phyloP scores from a whole-genome alignment of 1,140 invertebrate species.

The Chrysoperla carnea region DNA sequence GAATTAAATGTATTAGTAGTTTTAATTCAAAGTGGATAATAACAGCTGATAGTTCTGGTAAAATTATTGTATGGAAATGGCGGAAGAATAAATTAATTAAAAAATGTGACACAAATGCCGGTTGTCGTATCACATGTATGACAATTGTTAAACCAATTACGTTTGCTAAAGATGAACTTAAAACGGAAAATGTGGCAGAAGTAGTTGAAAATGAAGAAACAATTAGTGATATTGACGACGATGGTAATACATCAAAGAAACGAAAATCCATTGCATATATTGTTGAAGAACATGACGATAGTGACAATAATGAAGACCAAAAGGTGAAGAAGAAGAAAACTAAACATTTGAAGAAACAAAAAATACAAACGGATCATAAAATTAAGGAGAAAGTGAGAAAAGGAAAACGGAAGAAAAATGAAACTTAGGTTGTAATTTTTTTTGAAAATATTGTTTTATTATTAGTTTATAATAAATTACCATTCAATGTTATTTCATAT shows the following conservation, averaged over 20 bases:
- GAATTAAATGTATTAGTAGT: conserved; percentile 46
- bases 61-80: conserved; percentile 57
- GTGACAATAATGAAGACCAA: neutral
- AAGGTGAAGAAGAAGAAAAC: conserved; percentile 2
- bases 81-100: conserved; percentile 27
- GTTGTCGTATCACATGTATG: conserved; percentile 40
- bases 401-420: neutral
- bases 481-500: too few species aligned
- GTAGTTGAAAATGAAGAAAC: too few species aligned
- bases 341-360: conserved; percentile 9
- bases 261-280: neutral
- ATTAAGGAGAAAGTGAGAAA: conserved; percentile 3
- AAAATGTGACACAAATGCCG: conserved; percentile 28
- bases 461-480: too few species aligned
- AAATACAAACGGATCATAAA: conserved; percentile 3
- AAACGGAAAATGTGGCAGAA: neutral
- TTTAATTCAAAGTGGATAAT: conserved; percentile 19
- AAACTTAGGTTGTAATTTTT: too few species aligned
- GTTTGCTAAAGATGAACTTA: conserved; percentile 3
- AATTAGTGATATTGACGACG: too few species aligned
- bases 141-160: conserved; percentile 19
- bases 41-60: conserved; percentile 53
- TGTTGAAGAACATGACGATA: neutral
- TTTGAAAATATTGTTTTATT: too few species aligned
- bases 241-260: too few species aligned